Evolutionary conservation across 2,797 vertebrate species (phyloP).

Genomic region (Acanthurus leucopareius): DNA sequence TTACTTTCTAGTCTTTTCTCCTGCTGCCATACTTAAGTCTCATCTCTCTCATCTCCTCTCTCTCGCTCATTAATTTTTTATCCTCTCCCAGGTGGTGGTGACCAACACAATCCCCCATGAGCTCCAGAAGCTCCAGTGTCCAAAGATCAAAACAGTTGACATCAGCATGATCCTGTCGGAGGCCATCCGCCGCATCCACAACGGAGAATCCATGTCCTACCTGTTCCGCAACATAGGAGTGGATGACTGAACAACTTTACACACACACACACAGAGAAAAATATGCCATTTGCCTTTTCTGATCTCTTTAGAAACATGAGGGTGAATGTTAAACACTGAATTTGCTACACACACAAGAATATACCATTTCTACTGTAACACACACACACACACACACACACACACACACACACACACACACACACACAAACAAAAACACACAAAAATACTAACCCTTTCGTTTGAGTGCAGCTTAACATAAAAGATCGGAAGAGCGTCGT

Average conservation of each 20-base stretch:
- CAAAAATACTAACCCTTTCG: conserved; percentile 62
- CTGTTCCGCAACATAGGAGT: conserved; percentile 96
- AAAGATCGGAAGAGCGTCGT: no score
- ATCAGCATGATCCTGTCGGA: conserved; percentile 96
- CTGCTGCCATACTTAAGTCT: conserved; percentile 1
- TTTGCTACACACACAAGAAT: not conserved
- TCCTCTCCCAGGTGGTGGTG: conserved; percentile 90
- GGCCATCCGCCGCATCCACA: conserved; percentile 94
- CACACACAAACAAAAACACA: not conserved
- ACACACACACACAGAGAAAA: conserved; percentile 19
- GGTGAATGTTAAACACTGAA: conserved; percentile 42
- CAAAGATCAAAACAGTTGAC: conserved; percentile 97
- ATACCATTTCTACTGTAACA: not conserved
- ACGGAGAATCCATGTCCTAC: conserved; percentile 96
- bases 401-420: not conserved
- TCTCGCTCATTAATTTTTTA: conserved; percentile 1
- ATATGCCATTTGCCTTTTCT: conserved; percentile 40
- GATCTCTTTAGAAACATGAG: conserved; percentile 17
- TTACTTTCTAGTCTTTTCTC: not conserved
- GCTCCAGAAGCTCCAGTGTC: conserved; percentile 96
- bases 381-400: not conserved
- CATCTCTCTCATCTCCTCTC: not conserved
- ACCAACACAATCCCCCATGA: conserved; percentile 96
- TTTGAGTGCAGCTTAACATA: conserved; percentile 40
- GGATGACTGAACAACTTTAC: conserved; percentile 87